Evolutionary conservation across 2,797 vertebrate genomes (phyloP), one percentile per base, ranked within the genome.

Genomic region (Enteromius paludinosus): DNA sequence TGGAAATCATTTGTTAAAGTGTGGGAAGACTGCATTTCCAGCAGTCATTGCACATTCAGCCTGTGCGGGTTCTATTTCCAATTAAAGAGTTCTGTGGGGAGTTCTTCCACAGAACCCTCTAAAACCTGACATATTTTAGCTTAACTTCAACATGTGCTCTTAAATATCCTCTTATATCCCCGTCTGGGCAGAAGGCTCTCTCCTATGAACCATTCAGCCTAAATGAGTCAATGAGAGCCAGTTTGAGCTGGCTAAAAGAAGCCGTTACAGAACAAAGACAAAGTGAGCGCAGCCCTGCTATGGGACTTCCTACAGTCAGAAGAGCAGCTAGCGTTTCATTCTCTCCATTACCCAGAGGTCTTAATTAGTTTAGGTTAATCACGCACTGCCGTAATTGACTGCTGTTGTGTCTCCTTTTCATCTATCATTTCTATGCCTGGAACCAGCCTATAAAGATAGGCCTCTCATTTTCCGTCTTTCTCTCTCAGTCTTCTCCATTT

Each of bases 331-430:
- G 68, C 85, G 86, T 91, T 94, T 93, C 90, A 87, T 89, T 90
- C 90, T 87, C 88, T 90, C 83, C 87, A 90, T 93, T 94, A 93
- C 94, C 93, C 92, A 91, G 87, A 94, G 94, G 92, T 94, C 92
- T 94, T 95, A 93, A 95, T 95, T 95, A 95, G 93, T 92, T 93
- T 90, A 92, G 89, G 91, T 94, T 95, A 93, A 95, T 94, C 92
- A 94, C 89, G 91, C 92, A 90, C 89, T 88, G 81, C 87, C 86
- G 84, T 94, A 94, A 94, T 90, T 92, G 92, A 92, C 90, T 93
- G 90, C 90, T 89, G 91, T 92, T 94, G 91, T 92, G 92, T 89
- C 87, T 91, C 74, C 88, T 93, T 94, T 94, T 94, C 92, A 93
- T 94, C 91, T 91, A 91, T 93, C 89, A 90, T 91, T 91, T 89